A percentile compares a stretch with the other conserved stretches of the same genome.
Evolutionary conservation across 2,888 invertebrate species (phyloP).

Genomic region (Drosophila eohydei): DNA sequence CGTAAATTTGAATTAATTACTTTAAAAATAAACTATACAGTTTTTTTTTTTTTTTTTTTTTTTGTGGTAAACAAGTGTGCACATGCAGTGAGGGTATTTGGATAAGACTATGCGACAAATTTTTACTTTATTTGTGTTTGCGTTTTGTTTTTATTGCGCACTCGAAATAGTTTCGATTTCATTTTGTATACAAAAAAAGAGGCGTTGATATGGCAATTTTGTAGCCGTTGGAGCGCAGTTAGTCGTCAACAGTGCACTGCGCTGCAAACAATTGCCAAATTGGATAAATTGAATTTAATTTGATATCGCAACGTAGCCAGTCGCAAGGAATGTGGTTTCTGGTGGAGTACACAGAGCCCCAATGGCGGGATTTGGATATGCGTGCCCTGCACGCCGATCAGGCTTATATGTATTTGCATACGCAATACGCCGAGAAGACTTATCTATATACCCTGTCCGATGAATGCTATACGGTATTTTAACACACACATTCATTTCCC

Average conservation of each 20-base stretch:
- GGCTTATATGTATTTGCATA: conserved; percentile 87
- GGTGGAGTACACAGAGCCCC: conserved; percentile 87
- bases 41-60: not conserved
- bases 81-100: conserved; percentile 14
- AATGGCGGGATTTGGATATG: conserved; percentile 87
- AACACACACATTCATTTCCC: conserved; percentile 21
- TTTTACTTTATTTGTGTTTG: conserved; percentile 34
- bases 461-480: conserved; percentile 89
- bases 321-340: conserved; percentile 85
- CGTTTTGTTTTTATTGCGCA: conserved; percentile 71
- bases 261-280: conserved; percentile 25
- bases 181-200: conserved; percentile 47
- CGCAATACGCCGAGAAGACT: conserved; percentile 78
- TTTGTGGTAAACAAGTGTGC: not conserved
- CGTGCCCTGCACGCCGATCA: conserved; percentile 88
- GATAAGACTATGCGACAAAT: not conserved
- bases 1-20: not conserved
- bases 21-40: not conserved
- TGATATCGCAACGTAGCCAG: conserved; percentile 24
- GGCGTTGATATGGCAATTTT: conserved; percentile 56
- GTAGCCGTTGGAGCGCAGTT: conserved; percentile 54
- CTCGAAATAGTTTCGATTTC: conserved; percentile 71
- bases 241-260: conserved; percentile 53
- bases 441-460: conserved; percentile 89
- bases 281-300: conserved; percentile 24